These are phyloP conservation scores for Vimba vimba DNA, from an alignment of 2,113 vertebrate species.

Conservation along the genomic window DNA sequence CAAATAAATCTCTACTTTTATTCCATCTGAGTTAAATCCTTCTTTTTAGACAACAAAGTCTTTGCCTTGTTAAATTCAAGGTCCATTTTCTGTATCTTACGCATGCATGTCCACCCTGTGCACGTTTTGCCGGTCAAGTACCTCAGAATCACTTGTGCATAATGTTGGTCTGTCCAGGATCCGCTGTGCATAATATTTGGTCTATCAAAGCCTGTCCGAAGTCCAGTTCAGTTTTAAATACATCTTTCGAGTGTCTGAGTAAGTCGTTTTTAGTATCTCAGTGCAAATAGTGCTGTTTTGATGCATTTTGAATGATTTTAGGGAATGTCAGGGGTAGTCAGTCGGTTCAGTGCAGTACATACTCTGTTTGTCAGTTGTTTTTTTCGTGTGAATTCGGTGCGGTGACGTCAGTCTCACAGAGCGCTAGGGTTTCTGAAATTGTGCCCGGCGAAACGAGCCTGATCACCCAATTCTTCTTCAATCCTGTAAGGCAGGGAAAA, in stretches of 20 bases:
- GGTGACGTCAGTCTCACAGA: slow-evolving; percentile 79
- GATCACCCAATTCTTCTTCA: slow-evolving; percentile 91
- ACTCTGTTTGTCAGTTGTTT: slow-evolving; percentile 53
- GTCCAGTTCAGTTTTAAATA: slow-evolving; percentile 12
- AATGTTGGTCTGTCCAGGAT: slow-evolving; percentile 15
- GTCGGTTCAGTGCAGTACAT: slow-evolving; percentile 49
- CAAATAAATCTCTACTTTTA: slow-evolving; percentile 30
- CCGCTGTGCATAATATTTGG: slow-evolving; percentile 38
- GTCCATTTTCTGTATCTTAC: slow-evolving; percentile 9
- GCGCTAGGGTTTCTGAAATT: slow-evolving; percentile 97
- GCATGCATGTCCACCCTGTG: slow-evolving; percentile 20
- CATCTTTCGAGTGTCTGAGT: slow-evolving; percentile 1
- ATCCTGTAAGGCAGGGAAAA: slow-evolving; percentile 77
- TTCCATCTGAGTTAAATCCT: slow-evolving; percentile 4
- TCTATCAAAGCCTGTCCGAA: slow-evolving; percentile 16
- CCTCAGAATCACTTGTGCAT: slow-evolving; percentile 24
- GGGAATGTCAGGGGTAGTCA: neutral
- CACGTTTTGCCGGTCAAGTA: neutral
- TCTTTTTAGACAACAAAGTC: slow-evolving; percentile 18
- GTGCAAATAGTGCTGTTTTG: slow-evolving; percentile 49
- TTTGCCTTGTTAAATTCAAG: slow-evolving; percentile 14
- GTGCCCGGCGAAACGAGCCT: slow-evolving; percentile 93
- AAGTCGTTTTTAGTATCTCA: slow-evolving; percentile 27
- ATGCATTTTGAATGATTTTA: slow-evolving; percentile 14
- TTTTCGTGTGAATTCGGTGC: slow-evolving; percentile 38